phyloP scores from a whole-genome alignment of 2,888 invertebrate species.

The Phaedon cochleariae region DNA sequence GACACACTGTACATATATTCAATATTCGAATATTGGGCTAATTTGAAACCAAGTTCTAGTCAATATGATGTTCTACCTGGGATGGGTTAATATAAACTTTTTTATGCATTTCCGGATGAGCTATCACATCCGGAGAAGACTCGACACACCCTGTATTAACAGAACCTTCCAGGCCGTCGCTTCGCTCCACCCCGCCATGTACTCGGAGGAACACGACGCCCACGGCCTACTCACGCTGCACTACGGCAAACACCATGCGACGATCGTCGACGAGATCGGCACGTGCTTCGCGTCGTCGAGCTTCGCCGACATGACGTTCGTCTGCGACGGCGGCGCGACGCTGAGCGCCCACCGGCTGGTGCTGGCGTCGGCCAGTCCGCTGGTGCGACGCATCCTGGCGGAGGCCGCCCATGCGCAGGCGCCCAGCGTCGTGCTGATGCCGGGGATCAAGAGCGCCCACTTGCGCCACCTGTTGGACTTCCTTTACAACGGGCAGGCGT shows the following conservation, averaged over 20 bases:
- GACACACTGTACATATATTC: no score
- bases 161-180: conserved; percentile 51
- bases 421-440: conserved; percentile 83
- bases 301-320: conserved; percentile 85
- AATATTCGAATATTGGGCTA: no score
- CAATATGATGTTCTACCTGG: no score
- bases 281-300: conserved; percentile 88
- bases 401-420: conserved; percentile 76
- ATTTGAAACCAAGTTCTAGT: no score
- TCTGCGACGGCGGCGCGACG: conserved; percentile 85
- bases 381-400: conserved; percentile 80
- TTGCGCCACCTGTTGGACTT: conserved; percentile 85
- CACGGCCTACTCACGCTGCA: conserved; percentile 87
- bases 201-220: conserved; percentile 65
- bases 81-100: no score
- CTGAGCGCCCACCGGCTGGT: conserved; percentile 85
- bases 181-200: conserved; percentile 63
- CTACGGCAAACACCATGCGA: conserved; percentile 93
- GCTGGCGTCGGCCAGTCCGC: conserved; percentile 86
- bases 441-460: conserved; percentile 81
- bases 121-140: no score
- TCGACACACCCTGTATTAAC: no score
- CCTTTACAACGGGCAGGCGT: conserved; percentile 86
- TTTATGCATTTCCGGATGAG: no score
- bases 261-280: conserved; percentile 89